Evolutionary conservation across 2,888 invertebrate species (phyloP).

Genomic region (Diarsia mendica): DNA sequence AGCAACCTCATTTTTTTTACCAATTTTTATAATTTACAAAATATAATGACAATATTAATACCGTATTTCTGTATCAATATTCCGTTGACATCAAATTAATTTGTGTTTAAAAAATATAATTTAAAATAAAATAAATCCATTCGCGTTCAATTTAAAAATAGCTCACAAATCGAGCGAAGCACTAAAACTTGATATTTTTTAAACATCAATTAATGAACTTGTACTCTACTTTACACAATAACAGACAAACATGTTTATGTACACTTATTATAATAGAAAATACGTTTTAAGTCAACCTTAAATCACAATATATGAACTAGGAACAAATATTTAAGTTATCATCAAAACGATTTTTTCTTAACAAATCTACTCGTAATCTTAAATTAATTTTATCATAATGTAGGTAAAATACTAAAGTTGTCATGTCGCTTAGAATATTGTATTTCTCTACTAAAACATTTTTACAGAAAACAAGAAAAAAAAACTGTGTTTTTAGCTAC

Average conservation of each 20-base stretch:
- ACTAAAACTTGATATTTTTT: slow-evolving; percentile 55
- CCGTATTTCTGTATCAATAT: slow-evolving; percentile 34
- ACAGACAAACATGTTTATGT: slow-evolving; percentile 67
- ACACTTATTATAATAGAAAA: slow-evolving; percentile 67
- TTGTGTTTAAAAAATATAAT: slow-evolving; percentile 56
- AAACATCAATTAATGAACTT: slow-evolving; percentile 60
- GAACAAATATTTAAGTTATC: slow-evolving; percentile 75
- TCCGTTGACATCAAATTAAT: slow-evolving; percentile 36
- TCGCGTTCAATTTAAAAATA: slow-evolving; percentile 23
- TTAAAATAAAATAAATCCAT: slow-evolving; percentile 36
- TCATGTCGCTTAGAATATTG: slow-evolving; percentile 64
- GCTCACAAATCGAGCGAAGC: slow-evolving; percentile 36
- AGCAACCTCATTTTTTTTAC: slow-evolving; percentile 41
- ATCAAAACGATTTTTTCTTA: slow-evolving; percentile 65
- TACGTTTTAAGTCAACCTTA: slow-evolving; percentile 73
- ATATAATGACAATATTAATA: slow-evolving; percentile 48
- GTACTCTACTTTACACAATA: slow-evolving; percentile 68
- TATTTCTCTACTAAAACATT: slow-evolving; percentile 44
- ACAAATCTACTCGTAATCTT: slow-evolving; percentile 59
- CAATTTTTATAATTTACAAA: slow-evolving; percentile 57
- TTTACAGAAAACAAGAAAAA: slow-evolving; percentile 54
- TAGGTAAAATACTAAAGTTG: slow-evolving; percentile 56
- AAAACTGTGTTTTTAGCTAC: slow-evolving; percentile 36
- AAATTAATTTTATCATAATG: slow-evolving; percentile 43
- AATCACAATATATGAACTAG: slow-evolving; percentile 74